Evolutionary conservation across 2,888 invertebrate genomes (phyloP).

Genomic region (Parascotia fuliginaria): DNA sequence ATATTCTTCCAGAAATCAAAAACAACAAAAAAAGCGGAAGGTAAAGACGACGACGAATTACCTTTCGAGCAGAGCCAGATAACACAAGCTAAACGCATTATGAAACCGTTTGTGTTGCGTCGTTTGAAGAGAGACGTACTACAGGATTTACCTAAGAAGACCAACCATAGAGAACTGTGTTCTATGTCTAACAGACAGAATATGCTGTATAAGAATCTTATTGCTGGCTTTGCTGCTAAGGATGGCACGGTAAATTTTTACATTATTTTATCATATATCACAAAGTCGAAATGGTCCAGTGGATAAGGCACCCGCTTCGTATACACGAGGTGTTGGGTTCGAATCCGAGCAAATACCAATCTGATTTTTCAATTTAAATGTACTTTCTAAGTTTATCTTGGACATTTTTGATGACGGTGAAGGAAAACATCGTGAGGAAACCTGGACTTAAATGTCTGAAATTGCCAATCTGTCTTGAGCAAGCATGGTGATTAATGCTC

Average conservation of each 20-base stretch:
- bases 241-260: conserved; percentile 81
- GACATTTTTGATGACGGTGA: no score
- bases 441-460: no score
- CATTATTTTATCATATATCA: not conserved
- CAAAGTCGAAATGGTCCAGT: no score
- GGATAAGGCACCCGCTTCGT: no score
- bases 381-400: no score
- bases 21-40: conserved; percentile 76
- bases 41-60: conserved; percentile 86
- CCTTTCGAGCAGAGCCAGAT: conserved; percentile 96
- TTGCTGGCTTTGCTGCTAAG: conserved; percentile 87
- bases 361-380: no score
- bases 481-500: no score
- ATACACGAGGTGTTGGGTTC: no score
- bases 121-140: conserved; percentile 95
- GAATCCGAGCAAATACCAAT: no score
- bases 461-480: no score
- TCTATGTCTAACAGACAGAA: conserved; percentile 91
- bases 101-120: conserved; percentile 97
- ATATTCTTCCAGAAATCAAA: conserved; percentile 78
- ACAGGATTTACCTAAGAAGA: conserved; percentile 93
- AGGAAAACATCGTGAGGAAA: no score
- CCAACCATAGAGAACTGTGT: conserved; percentile 87
- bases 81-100: conserved; percentile 96
- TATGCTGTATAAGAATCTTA: conserved; percentile 90